A percentile compares a stretch with the other conserved stretches of the same genome.
Conservation (phyloP, 2,113 vertebrate genomes). For the Polypterus senegalus region DNA sequence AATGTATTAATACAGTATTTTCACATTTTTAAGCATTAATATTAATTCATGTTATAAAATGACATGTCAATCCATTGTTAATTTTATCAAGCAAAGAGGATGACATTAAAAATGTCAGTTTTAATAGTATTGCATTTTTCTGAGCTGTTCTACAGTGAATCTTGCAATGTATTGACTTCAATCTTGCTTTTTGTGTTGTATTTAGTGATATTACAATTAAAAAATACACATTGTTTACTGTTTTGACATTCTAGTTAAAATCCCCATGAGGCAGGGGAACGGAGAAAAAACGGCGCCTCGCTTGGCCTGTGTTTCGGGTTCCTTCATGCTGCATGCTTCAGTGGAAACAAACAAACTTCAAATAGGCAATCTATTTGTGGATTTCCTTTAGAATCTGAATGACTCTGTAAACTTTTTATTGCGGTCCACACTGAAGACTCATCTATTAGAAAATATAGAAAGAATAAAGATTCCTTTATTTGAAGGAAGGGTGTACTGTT, state of each 20-base stretch:
- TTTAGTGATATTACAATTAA: conserved; percentile 1
- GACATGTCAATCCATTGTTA: no score
- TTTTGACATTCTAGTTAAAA: not conserved
- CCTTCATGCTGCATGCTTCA: conserved; percentile 8
- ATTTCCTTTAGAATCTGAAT: conserved; percentile 6
- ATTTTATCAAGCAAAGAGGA: no score
- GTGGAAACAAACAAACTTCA: conserved; percentile 2
- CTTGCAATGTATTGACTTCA: not conserved
- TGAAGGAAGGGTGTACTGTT: not conserved
- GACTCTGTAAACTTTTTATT: not conserved
- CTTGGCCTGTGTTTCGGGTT: not conserved
- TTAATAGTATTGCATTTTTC: no score
- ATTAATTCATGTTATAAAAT: no score
- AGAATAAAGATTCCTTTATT: conserved; percentile 1
- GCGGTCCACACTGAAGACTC: not conserved
- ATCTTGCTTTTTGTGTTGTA: conserved; percentile 1
- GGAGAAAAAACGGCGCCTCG: not conserved
- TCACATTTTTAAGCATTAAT: no score
- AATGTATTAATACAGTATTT: no score
- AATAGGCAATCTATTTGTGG: conserved; percentile 5
- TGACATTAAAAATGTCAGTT: no score
- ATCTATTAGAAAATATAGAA: conserved; percentile 5
- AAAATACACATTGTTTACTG: not conserved
- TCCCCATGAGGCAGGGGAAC: not conserved
- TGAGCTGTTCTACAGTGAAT: no score